Evolutionary conservation across 2,888 invertebrate genomes (phyloP), one percentile per base, ranked within the genome.

Genomic region (Crepidodera aurea): DNA sequence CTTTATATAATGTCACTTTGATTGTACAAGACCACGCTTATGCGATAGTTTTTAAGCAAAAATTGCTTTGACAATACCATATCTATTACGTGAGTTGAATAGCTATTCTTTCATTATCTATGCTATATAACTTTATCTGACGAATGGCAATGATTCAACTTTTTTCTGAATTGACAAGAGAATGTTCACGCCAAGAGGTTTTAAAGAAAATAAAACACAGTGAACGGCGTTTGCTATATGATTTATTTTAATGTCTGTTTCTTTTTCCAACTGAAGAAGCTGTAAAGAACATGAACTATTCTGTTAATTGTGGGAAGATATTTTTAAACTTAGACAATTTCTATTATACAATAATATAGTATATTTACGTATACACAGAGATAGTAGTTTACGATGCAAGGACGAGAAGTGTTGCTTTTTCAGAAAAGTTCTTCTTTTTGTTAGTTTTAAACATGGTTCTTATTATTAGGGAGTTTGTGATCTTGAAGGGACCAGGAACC

Each of bases 41-140:
- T 51, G 48, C 15, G 10, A 48, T 12, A 37, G 39, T 51, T 53
- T 40, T 27, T 29, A 27, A 15, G 51, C 13, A 25, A 53, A 53
- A 53, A 53, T 40, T n/a, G 25, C 53, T 50, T 50, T 50, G 53
- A 53, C 53, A 53, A 53, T 53, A 15, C 53, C 13, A 53, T 53
- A 39, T 48, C 48, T 48, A 48, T 53, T 53, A 53, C 53, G 53
- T 53, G 53, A 37, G 12, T 25, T 16, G 53, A 53, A 53, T 53
- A 40, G 39, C 12, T 53, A 50, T 32, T 13, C 16, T 29, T 18
- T 16, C 34, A 16, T 50, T 29, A 32, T n/a, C 18, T 27, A 39
- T 40, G 40, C 25, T 29, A 29, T 48, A 48, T 48, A 48, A 48
- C 53, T 25, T 37, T 53, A 48, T 53, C 40, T 7, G 2, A 16